A percentile compares a stretch with the other conserved stretches of the same genome.
Conservation (phyloP, 2,113 vertebrate species). For the Peromyscus polionotus region DNA sequence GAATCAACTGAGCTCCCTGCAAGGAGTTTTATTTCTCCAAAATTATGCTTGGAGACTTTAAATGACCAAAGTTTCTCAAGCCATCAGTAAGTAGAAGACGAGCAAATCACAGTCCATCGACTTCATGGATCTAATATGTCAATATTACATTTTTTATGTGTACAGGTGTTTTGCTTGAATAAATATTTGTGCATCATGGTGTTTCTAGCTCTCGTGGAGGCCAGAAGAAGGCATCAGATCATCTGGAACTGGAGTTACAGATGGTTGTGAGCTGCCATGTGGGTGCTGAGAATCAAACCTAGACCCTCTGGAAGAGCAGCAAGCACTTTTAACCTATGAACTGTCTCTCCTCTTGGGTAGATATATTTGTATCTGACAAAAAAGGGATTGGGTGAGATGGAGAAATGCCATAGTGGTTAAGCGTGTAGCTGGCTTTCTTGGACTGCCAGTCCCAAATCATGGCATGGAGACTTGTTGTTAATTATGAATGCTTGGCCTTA, state of each 20-base stretch:
- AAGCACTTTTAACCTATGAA: background rate
- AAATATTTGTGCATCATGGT: background rate
- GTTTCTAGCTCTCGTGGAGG: background rate
- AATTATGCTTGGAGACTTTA: constrained; percentile 49
- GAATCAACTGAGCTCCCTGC: background rate
- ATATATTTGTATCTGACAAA: background rate
- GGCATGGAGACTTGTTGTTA: background rate
- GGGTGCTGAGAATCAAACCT: background rate
- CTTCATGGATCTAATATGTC: constrained; percentile 29
- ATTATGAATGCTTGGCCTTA: background rate
- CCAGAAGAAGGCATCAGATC: background rate
- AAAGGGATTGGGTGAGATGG: background rate
- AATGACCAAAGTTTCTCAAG: constrained; percentile 20
- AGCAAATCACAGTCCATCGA: constrained; percentile 60
- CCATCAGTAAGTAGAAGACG: constrained; percentile 50
- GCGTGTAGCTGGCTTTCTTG: background rate
- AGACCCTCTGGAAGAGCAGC: background rate
- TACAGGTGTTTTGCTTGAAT: background rate
- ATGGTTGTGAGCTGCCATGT: background rate
- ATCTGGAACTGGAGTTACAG: background rate
- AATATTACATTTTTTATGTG: background rate
- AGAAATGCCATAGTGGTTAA: background rate
- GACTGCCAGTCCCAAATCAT: background rate
- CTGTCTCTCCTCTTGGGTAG: background rate
- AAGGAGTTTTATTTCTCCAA: constrained; percentile 36